Evolutionary conservation across 2,797 vertebrate genomes (phyloP).

Genomic region (Girardinus metallicus): DNA sequence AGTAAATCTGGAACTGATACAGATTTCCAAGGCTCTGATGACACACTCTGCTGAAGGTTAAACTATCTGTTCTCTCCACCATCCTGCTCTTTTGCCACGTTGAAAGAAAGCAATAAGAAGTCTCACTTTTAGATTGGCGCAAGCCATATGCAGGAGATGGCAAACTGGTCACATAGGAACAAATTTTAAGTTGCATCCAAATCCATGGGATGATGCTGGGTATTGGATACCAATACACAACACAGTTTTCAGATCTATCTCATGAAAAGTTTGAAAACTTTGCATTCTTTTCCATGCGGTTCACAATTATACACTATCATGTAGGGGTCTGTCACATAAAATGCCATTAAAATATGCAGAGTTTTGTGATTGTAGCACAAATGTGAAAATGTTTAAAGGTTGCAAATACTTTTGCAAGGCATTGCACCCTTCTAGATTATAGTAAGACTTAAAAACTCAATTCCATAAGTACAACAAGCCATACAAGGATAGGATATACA

Average conservation of each 20-base stretch:
- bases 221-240: neutral
- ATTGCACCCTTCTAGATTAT: too few species aligned
- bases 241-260: neutral
- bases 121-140: neutral
- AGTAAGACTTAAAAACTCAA: constrained; percentile 8
- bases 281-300: neutral
- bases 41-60: neutral
- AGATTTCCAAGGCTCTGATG: neutral
- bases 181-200: neutral
- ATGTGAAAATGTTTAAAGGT: neutral
- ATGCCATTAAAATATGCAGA: neutral
- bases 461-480: neutral
- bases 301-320: neutral
- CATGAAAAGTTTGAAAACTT: neutral
- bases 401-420: neutral
- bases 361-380: neutral
- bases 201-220: neutral
- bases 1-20: neutral
- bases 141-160: neutral
- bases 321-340: neutral
- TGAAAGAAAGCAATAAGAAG: neutral
- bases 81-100: neutral
- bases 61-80: neutral
- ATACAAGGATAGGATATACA: constrained; percentile 22
- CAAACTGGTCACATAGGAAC: neutral